These are phyloP conservation scores for Blomia tropicalis DNA, from an alignment of 2,888 invertebrate genomes.

Conservation along the genomic window DNA sequence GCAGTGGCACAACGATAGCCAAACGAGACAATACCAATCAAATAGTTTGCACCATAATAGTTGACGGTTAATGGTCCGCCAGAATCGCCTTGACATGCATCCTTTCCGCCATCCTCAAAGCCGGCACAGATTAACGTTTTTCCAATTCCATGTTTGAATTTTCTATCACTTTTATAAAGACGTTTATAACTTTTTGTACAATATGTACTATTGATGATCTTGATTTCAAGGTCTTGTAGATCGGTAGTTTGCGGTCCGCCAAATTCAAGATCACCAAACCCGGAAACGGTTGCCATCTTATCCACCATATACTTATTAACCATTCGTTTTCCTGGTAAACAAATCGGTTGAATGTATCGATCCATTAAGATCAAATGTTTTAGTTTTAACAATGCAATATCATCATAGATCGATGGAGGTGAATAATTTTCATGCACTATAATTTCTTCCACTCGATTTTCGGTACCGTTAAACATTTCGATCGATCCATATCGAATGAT, in stretches of 20 bases:
- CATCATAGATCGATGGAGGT: slow-evolving; percentile 17
- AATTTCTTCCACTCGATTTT: slow-evolving; percentile 5
- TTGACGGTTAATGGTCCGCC: slow-evolving; percentile 25
- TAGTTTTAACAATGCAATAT: slow-evolving; percentile 27
- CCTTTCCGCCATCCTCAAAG: not conserved
- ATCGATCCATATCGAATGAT: slow-evolving; percentile 3
- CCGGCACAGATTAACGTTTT: slow-evolving; percentile 18
- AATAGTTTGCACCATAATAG: slow-evolving; percentile 21
- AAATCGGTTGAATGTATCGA: slow-evolving; percentile 25
- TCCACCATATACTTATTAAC: slow-evolving; percentile 2
- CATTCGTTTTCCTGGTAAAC: slow-evolving; percentile 23
- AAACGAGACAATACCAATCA: slow-evolving; percentile 28
- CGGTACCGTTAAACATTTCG: slow-evolving; percentile 10
- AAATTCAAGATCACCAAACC: slow-evolving; percentile 16
- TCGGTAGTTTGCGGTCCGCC: not conserved
- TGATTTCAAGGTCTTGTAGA: slow-evolving; percentile 18
- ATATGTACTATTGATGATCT: slow-evolving; percentile 10
- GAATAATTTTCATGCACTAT: slow-evolving; percentile 23
- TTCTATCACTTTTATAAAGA: not conserved
- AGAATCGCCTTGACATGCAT: slow-evolving; percentile 16
- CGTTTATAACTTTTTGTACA: slow-evolving; percentile 7
- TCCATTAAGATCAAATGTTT: slow-evolving; percentile 24
- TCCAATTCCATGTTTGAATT: slow-evolving; percentile 16
- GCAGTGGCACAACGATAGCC: slow-evolving; percentile 26
- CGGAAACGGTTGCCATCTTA: not conserved